Base-by-base conservation (phyloP, 2,888 invertebrate species). In the Eudemis profundana region DNA sequence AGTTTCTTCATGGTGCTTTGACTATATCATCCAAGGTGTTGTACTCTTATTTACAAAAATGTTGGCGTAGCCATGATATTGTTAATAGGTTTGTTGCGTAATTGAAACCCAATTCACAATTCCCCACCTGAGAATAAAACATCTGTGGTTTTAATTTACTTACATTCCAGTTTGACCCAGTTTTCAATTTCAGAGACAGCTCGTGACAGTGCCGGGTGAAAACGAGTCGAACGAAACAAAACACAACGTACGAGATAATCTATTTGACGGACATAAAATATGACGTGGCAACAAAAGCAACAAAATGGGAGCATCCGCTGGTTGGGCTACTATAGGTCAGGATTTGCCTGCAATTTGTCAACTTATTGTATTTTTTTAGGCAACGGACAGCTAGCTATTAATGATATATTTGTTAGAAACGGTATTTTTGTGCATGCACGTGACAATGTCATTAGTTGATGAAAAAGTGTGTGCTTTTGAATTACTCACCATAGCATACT, bases 151-250 rank as follows among this genome's bases (percentile, higher is more conserved):
- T 63, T 64, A 36, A 44, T 64, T 62, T 36, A 36, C 53, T 51
- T 42, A 23, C 21, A 46, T 46, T 49, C 19, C 57, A 59, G 57
- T 59, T 59, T 64, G 57, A 64, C 64, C 57, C 44, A 64, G 50
- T 59, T 64, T 59, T 59, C 50, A 64, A 64, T 44, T 51, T 17
- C 42, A 27, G 17, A 15, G 57, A 59, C 57, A 51, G 44, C 44
- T 57, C 63, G 23, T 44, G 64, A 51, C 57, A 51, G 50, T 42
- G 63, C 50, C 46, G 21, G 23, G 44, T 19, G 40, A 50, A 51
- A 64, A 53, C 56, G 38, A 10, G 21, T 12, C 17, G 40, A 40
- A 7, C 57, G 36, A 60, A 53, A 65, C 27, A 53, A 51, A 38
- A 60, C 47, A 65, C 38, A 51, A 50, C 60, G 38, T 44, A 46